Base-by-base conservation (phyloP, 2,113 vertebrate species). In the Carassius gibelio region DNA sequence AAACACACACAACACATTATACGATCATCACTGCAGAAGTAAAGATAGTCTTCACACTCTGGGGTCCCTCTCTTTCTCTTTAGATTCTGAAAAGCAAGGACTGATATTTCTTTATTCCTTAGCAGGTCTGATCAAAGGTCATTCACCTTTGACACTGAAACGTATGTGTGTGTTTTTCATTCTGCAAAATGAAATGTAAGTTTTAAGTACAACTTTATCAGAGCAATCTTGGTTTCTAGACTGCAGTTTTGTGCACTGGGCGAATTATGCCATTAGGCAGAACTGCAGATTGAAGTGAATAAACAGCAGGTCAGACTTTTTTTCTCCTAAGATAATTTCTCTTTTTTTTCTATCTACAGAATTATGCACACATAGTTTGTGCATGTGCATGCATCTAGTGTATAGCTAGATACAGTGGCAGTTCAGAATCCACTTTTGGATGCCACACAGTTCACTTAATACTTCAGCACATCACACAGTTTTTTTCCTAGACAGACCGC, bases 401-500 rank as follows among this genome's bases (percentile, higher is more conserved):
- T 52, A 76, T 78, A 5, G 19, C 30, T 59, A 34, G 14, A 76
- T 59, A n/a, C 19, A 59, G 57, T 59, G 38, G 10, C 8, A 15
- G 74, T 19, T 69, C 5, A 42, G 42, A 42, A 42, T 8, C 7
- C 42, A 42, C 42, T 8, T 42, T 42, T 42, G 75, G 19, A 78
- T 38, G 17, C 52, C 30, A 59, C 30, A 36, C 19, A 14, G 52
- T 38, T 59, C 55, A 61, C 21, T 36, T 19, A n/a, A 13, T 78
- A 57, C 57, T 59, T 36, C 17, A 59, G 19, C 9, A 8, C 38
- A 14, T 74, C 64, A 23, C 59, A 19, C 61, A 61, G 30, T 76
- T 81, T 59, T 79, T 42, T 66, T 76, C 36, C 34, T 21, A 66
- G 19, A 71, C 64, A 48, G 71, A 10, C n/a, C 15, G 36, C 76